phyloP scores from a whole-genome alignment of 2,797 vertebrate genomes.

The Carduelis carduelis region DNA sequence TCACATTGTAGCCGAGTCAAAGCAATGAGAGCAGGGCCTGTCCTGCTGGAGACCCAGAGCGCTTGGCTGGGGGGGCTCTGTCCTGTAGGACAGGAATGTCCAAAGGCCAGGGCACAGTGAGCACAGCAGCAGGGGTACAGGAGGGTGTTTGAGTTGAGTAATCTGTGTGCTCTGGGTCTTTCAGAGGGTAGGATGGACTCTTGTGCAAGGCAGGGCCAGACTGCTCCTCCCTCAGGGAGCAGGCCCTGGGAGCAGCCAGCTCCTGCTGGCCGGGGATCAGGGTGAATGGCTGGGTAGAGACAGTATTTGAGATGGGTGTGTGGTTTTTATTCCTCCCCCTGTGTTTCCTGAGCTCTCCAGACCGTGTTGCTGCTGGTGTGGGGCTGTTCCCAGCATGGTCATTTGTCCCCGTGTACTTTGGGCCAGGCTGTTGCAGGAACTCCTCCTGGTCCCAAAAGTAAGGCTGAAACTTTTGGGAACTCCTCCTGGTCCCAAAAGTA shows the following conservation, averaged over 20 bases:
- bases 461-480: background rate
- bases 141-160: background rate
- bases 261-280: background rate
- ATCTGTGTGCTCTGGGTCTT: background rate
- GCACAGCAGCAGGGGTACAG: fast-evolving
- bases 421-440: background rate
- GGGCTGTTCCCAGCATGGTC: background rate
- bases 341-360: background rate
- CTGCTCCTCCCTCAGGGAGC: fast-evolving
- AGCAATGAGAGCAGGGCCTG: background rate
- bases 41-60: background rate
- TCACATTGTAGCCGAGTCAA: background rate
- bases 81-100: fast-evolving
- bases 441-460: background rate
- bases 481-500: background rate
- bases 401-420: background rate
- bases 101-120: background rate
- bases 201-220: background rate
- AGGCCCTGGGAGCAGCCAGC: background rate
- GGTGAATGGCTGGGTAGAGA: fast-evolving
- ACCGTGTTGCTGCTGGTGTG: fast-evolving
- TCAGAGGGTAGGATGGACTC: background rate
- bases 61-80: background rate
- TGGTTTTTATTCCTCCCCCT: background rate
- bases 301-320: background rate